A percentile compares a stretch with the other conserved stretches of the same genome.
These are phyloP conservation scores for Phasia obesa DNA, from an alignment of 2,888 invertebrate genomes.

Conservation along the genomic window DNA sequence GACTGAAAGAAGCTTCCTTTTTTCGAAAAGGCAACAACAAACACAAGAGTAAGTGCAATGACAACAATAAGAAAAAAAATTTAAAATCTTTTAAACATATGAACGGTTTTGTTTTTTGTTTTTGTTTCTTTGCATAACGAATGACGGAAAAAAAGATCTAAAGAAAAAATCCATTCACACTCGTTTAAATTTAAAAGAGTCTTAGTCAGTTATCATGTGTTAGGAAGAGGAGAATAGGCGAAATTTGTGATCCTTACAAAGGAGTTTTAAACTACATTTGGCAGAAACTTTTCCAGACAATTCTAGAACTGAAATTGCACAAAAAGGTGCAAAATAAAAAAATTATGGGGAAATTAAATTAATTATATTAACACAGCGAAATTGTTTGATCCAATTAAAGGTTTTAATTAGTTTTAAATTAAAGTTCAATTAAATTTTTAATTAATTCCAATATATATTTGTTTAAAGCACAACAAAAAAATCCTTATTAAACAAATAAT, in stretches of 20 bases:
- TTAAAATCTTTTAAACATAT: slow-evolving; percentile 38
- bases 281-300: too few species aligned
- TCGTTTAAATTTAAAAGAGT: slow-evolving; percentile 72
- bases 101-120: slow-evolving; percentile 59
- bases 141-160: slow-evolving; percentile 37
- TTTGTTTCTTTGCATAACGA: slow-evolving; percentile 55
- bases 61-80: slow-evolving; percentile 9
- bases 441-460: too few species aligned
- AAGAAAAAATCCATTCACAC: slow-evolving; percentile 78
- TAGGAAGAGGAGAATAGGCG: not conserved
- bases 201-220: slow-evolving; percentile 39
- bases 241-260: not conserved
- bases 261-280: too few species aligned
- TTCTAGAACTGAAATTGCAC: too few species aligned
- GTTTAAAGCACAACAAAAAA: too few species aligned
- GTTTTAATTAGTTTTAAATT: too few species aligned
- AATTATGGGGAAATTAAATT: too few species aligned
- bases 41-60: slow-evolving; percentile 7
- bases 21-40: slow-evolving; percentile 14
- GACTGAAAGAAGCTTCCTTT: slow-evolving; percentile 51
- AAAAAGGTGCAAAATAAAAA: too few species aligned
- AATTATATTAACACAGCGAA: too few species aligned
- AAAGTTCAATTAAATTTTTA: too few species aligned
- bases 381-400: too few species aligned
- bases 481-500: too few species aligned